Base-by-base conservation (phyloP, 2,797 vertebrate species). In the Channa striata region DNA sequence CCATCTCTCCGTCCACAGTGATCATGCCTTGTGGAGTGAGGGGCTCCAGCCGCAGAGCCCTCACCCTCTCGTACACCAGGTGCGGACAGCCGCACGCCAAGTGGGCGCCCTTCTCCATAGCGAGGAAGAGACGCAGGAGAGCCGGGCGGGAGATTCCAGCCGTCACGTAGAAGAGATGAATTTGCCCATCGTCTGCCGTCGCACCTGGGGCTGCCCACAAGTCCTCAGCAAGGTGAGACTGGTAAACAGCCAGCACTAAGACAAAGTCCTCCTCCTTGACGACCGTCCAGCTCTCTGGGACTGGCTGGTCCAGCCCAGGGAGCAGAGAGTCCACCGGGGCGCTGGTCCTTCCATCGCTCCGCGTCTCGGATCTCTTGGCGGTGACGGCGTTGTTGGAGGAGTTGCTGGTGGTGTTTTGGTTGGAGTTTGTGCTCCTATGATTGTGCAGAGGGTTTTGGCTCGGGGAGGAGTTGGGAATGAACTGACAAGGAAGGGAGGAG, bases 81-180 rank as follows among this genome's bases (percentile, higher is more conserved):
- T 98, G 72, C 0, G 97, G 96, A 65, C 95, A 96, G 69, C 91
- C 81, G 9, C 68, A 84, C 0, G 94, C 93, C 92, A 98, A 71
- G 82, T 97, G 97, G 0, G 88, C 93, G 5, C 97, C 97, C 52
- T 94, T 96, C 91, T 96, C 95, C 97, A 99, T 97, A 83, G 97
- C 95, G 64, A 97, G 92, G 89, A 98, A 97, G 67, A 99, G 90
- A 21, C 94, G 95, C 63, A 98, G 90, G 65, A 99, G 94, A 6
- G 85, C 85, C 4, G 94, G 73, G 1, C 97, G 93, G 0, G 96
- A 96, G 85, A 98, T 94, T 1, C 97, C 96, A 0, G 95, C 96
- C 0, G 89, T 95, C 78, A 97, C 77, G 0, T 97, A 98, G 81
- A 96, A 96, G 58, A 99, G 93, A 36, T 99, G 97, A 72, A 99